phyloP scores from a whole-genome alignment of 2,888 invertebrate species.

The Aspidapion aeneum region DNA sequence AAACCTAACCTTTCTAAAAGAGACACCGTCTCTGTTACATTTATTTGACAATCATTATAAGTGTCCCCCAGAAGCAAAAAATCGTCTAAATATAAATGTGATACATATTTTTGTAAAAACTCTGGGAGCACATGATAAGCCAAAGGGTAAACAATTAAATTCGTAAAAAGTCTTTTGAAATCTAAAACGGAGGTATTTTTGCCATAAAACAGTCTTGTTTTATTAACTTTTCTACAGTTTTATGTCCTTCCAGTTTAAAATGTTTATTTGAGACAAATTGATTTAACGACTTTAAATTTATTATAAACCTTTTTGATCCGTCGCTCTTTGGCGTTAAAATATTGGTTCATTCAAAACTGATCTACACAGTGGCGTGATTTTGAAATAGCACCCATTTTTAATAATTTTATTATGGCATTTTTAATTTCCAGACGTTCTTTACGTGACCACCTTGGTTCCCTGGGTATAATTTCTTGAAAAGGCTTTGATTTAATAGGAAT shows the following conservation, averaged over 20 bases:
- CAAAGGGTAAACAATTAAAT: too few species aligned
- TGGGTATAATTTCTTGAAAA: background rate
- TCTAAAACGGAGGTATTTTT: too few species aligned
- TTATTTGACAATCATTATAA: conserved; percentile 2
- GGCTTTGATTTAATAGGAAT: background rate
- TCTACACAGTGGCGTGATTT: background rate
- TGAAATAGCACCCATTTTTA: background rate
- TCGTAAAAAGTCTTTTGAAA: too few species aligned
- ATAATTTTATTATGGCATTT: background rate
- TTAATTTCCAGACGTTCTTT: background rate
- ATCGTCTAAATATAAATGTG: conserved; percentile 27
- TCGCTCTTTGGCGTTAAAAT: conserved; percentile 11
- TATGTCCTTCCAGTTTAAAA: too few species aligned
- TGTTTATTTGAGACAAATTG: too few species aligned
- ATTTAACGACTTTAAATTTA: too few species aligned
- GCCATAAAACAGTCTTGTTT: conserved; percentile 12
- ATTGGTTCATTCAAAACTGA: conserved; percentile 9
- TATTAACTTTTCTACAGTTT: too few species aligned
- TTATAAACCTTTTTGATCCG: background rate
- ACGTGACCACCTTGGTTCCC: background rate
- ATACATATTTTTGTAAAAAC: too few species aligned
- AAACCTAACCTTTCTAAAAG: conserved; percentile 19
- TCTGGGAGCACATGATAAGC: too few species aligned
- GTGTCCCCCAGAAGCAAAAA: conserved; percentile 23
- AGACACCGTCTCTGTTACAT: background rate